Conservation (phyloP, 2,888 invertebrate genomes). For the Acanthosepion esculentum region DNA sequence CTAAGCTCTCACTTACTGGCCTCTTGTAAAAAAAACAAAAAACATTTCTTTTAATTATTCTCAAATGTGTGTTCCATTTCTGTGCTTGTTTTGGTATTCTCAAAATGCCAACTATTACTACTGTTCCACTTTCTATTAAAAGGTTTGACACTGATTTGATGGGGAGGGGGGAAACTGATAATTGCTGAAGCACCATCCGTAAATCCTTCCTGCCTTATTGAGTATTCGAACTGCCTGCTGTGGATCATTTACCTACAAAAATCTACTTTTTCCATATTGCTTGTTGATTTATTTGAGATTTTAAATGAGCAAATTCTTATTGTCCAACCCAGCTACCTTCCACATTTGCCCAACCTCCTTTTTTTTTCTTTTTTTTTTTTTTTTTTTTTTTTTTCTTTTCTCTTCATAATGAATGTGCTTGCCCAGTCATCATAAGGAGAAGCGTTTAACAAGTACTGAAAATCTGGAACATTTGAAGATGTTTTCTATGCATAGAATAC, state of each 20-base stretch:
- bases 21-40: too few relatives aligned
- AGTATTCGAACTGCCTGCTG: background rate
- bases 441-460: too few relatives aligned
- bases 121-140: background rate
- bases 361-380: too few relatives aligned
- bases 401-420: background rate
- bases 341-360: background rate
- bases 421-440: background rate
- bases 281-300: background rate
- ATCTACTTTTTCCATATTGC: background rate
- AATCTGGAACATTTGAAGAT: too few relatives aligned
- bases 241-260: background rate
- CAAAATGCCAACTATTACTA: background rate
- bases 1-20: too few relatives aligned
- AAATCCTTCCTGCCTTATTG: background rate
- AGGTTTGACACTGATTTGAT: too few relatives aligned
- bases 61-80: background rate
- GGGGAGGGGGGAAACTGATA: background rate
- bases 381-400: background rate
- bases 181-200: background rate
- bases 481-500: too few relatives aligned
- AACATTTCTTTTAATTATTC: background rate
- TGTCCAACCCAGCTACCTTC: background rate
- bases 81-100: background rate
- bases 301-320: background rate